phyloP scores from a whole-genome alignment of 2,888 invertebrate species.

The Odontocolon sp. region DNA sequence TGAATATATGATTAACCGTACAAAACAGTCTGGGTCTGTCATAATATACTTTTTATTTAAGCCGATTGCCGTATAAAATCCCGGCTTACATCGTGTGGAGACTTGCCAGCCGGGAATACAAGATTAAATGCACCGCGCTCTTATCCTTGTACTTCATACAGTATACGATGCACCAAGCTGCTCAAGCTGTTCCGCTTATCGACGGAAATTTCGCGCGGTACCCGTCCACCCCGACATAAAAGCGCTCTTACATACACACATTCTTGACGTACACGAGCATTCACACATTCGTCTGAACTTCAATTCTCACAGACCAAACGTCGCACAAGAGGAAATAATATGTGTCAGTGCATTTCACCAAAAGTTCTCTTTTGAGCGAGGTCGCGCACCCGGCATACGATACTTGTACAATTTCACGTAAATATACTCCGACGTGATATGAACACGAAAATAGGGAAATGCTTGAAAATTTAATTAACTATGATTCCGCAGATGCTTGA shows the following conservation, averaged over 20 bases:
- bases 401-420: not conserved
- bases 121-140: conserved; percentile 15
- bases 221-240: conserved; percentile 43
- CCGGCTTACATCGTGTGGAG: not conserved
- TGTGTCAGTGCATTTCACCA: conserved; percentile 54
- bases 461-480: conserved; percentile 48
- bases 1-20: no score
- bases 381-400: conserved; percentile 12
- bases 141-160: not conserved
- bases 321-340: conserved; percentile 54
- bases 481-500: not conserved
- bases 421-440: not conserved
- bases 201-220: conserved; percentile 49
- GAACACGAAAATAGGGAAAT: conserved; percentile 34
- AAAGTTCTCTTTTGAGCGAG: conserved; percentile 40
- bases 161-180: conserved; percentile 37
- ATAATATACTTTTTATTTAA: conserved; percentile 15
- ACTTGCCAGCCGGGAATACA: not conserved
- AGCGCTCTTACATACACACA: not conserved
- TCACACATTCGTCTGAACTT: conserved; percentile 43
- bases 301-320: conserved; percentile 40
- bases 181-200: conserved; percentile 34
- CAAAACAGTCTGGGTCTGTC: not conserved
- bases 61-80: not conserved
- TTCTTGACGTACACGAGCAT: conserved; percentile 9